Base-by-base conservation (phyloP, 2,113 vertebrate genomes). In the Dunckerocampus dactyliophorus region DNA sequence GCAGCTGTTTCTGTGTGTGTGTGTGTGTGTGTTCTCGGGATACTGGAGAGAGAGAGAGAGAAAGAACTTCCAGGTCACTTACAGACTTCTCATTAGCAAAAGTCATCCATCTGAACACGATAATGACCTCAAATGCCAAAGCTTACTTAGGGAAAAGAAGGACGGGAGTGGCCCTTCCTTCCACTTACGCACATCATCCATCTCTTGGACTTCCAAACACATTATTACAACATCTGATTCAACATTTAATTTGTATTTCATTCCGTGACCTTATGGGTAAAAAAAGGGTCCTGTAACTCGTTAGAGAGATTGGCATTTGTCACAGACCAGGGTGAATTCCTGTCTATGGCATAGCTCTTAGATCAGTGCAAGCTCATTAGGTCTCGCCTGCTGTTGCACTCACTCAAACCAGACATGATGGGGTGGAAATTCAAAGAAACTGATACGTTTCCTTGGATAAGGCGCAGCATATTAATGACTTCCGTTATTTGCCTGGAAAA, bases 21-120 rank as follows among this genome's bases (percentile, higher is more conserved):
- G 67, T n/a, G 50, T 87, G 80, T 87, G 85, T 89, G 83, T 84
- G 70, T 89, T 85, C 86, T 85, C 84, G 85, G 80, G 83, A 82
- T 75, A 70, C 58, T 63, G 21, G n/a, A n/a, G n/a, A n/a, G n/a
- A n/a, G n/a, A n/a, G 63, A 31, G 61, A 53, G 66, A 88, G 76
- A 88, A 85, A 82, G 69, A 66, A 54, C 79, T 85, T 88, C 82
- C 84, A 85, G 83, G 83, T 86, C 73, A 47, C 67, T 61, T 61
- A 13, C 71, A 59, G 76, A 75, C 71, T 82, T 72, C 84, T 87
- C 73, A 83, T 85, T 85, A 83, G 59, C 65, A n/a, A n/a, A 75
- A 82, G 82, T 81, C 85, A 78, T 54, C 57, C 48, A 59, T 69
- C 61, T 72, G 74, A 76, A 82, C 69, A 84, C 77, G 80, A 58